A percentile compares a stretch with the other conserved stretches of the same genome.
These are phyloP conservation scores for Cariama cristata DNA, from an alignment of 2,113 vertebrate species.

Conservation along the genomic window DNA sequence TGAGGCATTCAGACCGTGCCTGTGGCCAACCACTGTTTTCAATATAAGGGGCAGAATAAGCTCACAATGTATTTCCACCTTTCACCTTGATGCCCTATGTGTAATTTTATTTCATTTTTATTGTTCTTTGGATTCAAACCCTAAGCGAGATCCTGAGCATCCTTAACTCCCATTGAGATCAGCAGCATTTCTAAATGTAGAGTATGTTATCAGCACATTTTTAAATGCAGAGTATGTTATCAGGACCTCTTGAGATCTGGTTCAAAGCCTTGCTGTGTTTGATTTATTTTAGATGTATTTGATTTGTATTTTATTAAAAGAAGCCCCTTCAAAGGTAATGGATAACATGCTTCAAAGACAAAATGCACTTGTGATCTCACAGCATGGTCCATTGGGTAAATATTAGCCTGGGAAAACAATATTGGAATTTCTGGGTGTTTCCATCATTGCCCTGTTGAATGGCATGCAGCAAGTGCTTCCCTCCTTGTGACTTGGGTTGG, in stretches of 20 bases:
- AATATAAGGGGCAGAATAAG: constrained; percentile 18
- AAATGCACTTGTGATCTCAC: constrained; percentile 33
- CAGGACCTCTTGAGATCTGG: not conserved
- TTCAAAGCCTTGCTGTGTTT: constrained; percentile 51
- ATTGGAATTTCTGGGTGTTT: not conserved
- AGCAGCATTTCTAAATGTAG: not conserved
- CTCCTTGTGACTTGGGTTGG: not conserved
- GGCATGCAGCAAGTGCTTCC: not conserved
- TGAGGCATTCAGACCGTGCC: not conserved
- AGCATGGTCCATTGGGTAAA: not conserved
- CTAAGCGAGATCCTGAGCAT: not conserved
- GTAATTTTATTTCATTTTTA: not conserved
- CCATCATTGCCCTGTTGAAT: not conserved
- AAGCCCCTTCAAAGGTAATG: constrained; percentile 38
- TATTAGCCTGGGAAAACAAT: not conserved
- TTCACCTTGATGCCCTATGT: not conserved
- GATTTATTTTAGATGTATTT: constrained; percentile 58
- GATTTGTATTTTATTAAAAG: constrained; percentile 57
- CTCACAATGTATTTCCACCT: not conserved
- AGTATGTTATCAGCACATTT: not conserved
- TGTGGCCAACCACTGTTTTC: constrained; percentile 18
- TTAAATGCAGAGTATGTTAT: constrained; percentile 2
- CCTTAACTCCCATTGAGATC: not conserved
- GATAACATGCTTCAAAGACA: constrained; percentile 37
- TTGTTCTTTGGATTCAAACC: not conserved